Evolutionary conservation across 2,113 vertebrate species (phyloP).

Genomic region (Ammodytes dubius): DNA sequence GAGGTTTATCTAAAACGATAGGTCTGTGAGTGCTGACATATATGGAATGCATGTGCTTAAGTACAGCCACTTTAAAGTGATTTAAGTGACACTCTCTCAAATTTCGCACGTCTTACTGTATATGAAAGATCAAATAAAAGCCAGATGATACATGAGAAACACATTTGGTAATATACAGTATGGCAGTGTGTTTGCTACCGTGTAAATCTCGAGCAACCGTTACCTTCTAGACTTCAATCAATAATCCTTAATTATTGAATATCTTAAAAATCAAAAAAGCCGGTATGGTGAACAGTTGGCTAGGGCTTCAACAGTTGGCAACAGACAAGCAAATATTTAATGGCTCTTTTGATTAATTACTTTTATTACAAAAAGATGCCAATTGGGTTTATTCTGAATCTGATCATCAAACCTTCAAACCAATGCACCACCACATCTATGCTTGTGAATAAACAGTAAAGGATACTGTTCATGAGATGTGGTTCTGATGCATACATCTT

Average conservation of each 20-base stretch:
- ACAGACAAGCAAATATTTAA: constrained; percentile 22
- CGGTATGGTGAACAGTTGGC: constrained; percentile 45
- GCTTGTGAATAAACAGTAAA: constrained; percentile 57
- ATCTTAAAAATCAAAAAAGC: constrained; percentile 43
- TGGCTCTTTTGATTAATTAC: constrained; percentile 32
- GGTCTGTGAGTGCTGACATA: constrained; percentile 15
- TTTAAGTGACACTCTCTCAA: constrained; percentile 6
- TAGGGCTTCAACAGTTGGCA: constrained; percentile 44
- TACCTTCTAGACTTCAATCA: constrained; percentile 43
- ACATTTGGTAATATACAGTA: background rate
- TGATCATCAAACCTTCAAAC: constrained; percentile 38
- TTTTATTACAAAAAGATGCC: constrained; percentile 42
- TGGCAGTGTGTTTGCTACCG: constrained; percentile 5
- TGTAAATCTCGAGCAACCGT: constrained; percentile 43
- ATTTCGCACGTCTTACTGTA: constrained; percentile 13
- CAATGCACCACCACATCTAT: constrained; percentile 28
- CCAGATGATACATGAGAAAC: constrained; percentile 25
- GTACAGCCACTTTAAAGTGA: background rate
- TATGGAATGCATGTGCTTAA: constrained; percentile 25
- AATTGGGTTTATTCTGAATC: constrained; percentile 39
- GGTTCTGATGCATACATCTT: constrained; percentile 56
- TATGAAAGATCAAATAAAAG: constrained; percentile 32
- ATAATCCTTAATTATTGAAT: constrained; percentile 41
- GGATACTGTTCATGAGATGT: constrained; percentile 50
- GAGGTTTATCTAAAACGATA: constrained; percentile 10